These are phyloP conservation scores for Pediacus dermestoides DNA, from an alignment of 2,888 invertebrate species.

Conservation along the genomic window DNA sequence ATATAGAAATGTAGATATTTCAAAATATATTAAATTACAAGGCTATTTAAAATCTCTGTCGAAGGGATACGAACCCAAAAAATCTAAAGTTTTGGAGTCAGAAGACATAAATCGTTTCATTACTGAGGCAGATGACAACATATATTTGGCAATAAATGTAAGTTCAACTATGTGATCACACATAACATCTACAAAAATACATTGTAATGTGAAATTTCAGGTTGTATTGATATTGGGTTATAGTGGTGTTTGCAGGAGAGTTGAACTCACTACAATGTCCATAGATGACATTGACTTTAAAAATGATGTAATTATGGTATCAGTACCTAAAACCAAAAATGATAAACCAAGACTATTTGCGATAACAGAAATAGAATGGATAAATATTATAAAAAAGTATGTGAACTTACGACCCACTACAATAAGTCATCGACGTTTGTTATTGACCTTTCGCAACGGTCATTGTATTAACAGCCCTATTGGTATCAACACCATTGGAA, in stretches of 20 bases:
- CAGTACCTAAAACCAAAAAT: conserved; percentile 25
- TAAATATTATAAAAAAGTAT: conserved; percentile 23
- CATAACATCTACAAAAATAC: conserved; percentile 4
- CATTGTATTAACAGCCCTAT: conserved; percentile 18
- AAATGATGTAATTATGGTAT: conserved; percentile 16
- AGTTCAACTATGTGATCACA: too few relatives aligned
- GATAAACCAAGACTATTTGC: conserved; percentile 19
- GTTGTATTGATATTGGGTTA: conserved; percentile 20
- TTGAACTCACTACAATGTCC: conserved; percentile 24
- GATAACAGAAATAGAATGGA: conserved; percentile 18
- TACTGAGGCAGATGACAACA: conserved; percentile 12
- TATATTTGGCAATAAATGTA: conserved; percentile 17
- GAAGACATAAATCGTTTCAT: conserved; percentile 13
- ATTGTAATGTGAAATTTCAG: conserved; percentile 9
- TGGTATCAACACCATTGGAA: conserved; percentile 25
- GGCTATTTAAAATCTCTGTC: conserved; percentile 12
- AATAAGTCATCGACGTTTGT: conserved; percentile 13
- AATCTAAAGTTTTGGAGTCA: conserved; percentile 15
- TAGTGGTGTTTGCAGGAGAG: conserved; percentile 23
- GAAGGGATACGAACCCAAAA: conserved; percentile 15
- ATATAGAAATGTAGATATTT: conserved; percentile 17
- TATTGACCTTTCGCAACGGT: conserved; percentile 20
- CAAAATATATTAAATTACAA: conserved; percentile 16
- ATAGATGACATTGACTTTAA: conserved; percentile 21
- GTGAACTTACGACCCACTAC: conserved; percentile 18